Conservation (phyloP, 1,140 invertebrate genomes). For the Fragariocoptes setiger region DNA sequence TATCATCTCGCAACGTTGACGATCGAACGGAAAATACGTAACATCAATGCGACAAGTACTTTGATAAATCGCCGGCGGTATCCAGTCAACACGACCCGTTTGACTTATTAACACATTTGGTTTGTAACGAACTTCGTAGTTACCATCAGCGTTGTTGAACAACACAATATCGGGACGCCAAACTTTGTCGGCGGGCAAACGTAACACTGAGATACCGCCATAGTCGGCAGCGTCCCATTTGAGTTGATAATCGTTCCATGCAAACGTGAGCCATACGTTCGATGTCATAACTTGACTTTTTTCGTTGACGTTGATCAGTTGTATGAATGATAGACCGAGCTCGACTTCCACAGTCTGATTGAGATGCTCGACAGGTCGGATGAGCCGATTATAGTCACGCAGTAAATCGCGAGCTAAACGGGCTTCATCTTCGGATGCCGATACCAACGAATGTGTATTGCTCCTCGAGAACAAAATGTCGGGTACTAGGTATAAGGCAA, state of each 20-base stretch:
- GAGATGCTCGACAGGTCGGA: slow-evolving; percentile 87
- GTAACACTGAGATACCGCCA: slow-evolving; percentile 71
- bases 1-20: slow-evolving; percentile 95
- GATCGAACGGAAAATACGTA: slow-evolving; percentile 94
- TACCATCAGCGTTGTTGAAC: slow-evolving; percentile 94
- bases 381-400: slow-evolving; percentile 91
- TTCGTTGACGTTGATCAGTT: slow-evolving; percentile 95
- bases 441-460: slow-evolving; percentile 19
- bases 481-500: too few species aligned
- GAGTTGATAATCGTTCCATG: slow-evolving; percentile 89
- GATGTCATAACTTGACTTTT: slow-evolving; percentile 98
- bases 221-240: slow-evolving; percentile 93
- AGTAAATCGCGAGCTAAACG: slow-evolving; percentile 79
- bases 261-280: slow-evolving; percentile 81
- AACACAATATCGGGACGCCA: slow-evolving; percentile 99
- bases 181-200: slow-evolving; percentile 86
- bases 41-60: slow-evolving; percentile 97
- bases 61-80: slow-evolving; percentile 93
- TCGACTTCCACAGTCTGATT: slow-evolving; percentile 79
- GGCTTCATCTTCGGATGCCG: slow-evolving; percentile 72
- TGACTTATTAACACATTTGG: slow-evolving; percentile 84
- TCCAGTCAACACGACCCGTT: slow-evolving; percentile 70
- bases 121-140: slow-evolving; percentile 83
- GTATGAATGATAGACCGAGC: slow-evolving; percentile 86
- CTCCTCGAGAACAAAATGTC: too few species aligned